Base-by-base conservation (phyloP, 2,113 vertebrate species). In the Hippocampus barbouri region DNA sequence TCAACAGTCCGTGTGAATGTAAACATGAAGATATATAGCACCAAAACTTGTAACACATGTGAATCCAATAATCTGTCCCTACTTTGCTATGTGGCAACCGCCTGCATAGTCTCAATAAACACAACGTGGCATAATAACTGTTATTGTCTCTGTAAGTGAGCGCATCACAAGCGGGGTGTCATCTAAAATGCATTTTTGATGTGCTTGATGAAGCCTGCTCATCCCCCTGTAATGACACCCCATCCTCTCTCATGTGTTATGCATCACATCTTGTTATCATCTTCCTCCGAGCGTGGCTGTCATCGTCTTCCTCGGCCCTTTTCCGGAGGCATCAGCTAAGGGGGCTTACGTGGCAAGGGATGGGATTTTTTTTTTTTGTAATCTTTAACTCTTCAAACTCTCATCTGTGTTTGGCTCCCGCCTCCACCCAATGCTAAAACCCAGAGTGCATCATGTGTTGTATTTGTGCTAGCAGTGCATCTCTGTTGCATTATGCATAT, bases 191-290 rank as follows among this genome's bases (percentile, higher is more conserved):
- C 86, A 87, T 87, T 86, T 87, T 81, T 83, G 81, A 86, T 85
- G 79, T 89, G 85, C 83, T 82, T 89, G 87, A 91, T 89, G 86
- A 90, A 88, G 82, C 86, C 81, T 82, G 80, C 76, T 89, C 85
- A 86, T 89, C 84, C 81, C 82, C 77, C 79, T 75, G 78, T 91
- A 88, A 88, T 90, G 88, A 87, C 87, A 89, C 86, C 80, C 69
- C 61, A 82, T 82, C 73, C 83, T 79, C 79, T 88, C 85, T 90
- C 86, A 86, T 87, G 89, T 90, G 89, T 90, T 91, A 91, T 92
- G 89, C 89, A 89, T 90, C 87, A 83, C 82, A 87, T 87, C 88
- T 89, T 89, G 85, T 91, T 90, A 91, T 83, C 86, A 75, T 88
- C 86, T 86, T 78, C 78, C 74, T 88, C 83, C 72, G 79, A 88